Conservation (phyloP, 2,888 invertebrate genomes). For the Lepeophtheirus nordmannii region DNA sequence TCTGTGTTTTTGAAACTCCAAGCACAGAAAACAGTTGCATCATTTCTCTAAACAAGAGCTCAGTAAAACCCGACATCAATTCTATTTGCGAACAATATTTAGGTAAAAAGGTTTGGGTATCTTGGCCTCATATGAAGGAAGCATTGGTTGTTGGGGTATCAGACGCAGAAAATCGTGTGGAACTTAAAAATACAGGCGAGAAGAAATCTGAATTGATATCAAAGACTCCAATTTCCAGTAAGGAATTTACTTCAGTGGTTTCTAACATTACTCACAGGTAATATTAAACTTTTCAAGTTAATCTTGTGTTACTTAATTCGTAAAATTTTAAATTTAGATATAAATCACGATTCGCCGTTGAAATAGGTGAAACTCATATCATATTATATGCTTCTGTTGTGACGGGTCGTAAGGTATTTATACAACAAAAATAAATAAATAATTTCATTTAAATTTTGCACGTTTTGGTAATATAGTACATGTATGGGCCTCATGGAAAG, state of each 20-base stretch:
- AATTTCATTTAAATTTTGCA: not conserved
- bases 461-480: constrained; percentile 36
- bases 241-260: not conserved
- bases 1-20: constrained; percentile 73
- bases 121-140: constrained; percentile 84
- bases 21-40: constrained; percentile 70
- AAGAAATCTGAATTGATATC: constrained; percentile 10
- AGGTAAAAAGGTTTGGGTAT: constrained; percentile 58
- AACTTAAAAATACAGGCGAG: not conserved
- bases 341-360: not conserved
- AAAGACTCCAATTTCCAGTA: not conserved
- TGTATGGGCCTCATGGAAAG: constrained; percentile 45
- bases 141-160: constrained; percentile 38
- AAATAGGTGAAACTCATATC: not conserved
- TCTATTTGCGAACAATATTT: constrained; percentile 48
- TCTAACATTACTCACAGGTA: constrained; percentile 1
- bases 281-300: not conserved
- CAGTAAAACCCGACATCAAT: constrained; percentile 38
- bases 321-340: not conserved
- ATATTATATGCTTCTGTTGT: not conserved
- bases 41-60: constrained; percentile 40
- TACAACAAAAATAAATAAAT: not conserved
- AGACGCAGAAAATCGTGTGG: not conserved
- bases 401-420: not conserved
- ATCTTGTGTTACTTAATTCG: not conserved